Conservation (phyloP, 1,140 invertebrate genomes). For the Lethrus apterus region DNA sequence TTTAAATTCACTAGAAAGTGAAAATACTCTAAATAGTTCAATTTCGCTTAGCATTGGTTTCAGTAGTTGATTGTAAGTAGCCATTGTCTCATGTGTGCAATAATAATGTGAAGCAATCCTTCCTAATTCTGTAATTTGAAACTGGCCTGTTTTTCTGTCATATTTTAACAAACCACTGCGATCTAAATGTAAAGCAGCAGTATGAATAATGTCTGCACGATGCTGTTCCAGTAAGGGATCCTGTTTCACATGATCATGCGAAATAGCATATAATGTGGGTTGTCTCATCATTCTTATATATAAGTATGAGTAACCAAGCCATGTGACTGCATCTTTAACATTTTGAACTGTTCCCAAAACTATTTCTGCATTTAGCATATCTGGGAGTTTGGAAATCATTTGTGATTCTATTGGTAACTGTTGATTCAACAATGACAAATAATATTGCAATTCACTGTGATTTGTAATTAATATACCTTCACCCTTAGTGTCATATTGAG, state of each 20-base stretch:
- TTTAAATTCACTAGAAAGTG: slow-evolving; percentile 89
- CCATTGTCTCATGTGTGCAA: slow-evolving; percentile 94
- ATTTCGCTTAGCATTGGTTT: slow-evolving; percentile 97
- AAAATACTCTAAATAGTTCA: slow-evolving; percentile 98
- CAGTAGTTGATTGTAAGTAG: slow-evolving; percentile 92
- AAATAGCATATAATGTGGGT: slow-evolving; percentile 84
- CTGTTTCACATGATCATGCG: slow-evolving; percentile 68
- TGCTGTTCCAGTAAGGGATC: slow-evolving; percentile 83
- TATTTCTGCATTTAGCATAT: slow-evolving; percentile 97
- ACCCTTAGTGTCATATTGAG: slow-evolving; percentile 98
- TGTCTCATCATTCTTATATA: slow-evolving; percentile 86
- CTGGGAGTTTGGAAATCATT: slow-evolving; percentile 77
- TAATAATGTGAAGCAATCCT: slow-evolving; percentile 98
- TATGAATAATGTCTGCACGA: slow-evolving; percentile 93
- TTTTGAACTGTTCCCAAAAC: slow-evolving; percentile 95
- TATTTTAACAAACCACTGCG: slow-evolving; percentile 91
- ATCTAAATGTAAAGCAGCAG: slow-evolving; percentile 86
- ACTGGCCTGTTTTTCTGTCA: slow-evolving; percentile 90
- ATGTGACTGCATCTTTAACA: slow-evolving; percentile 89
- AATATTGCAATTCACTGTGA: slow-evolving; percentile 97
- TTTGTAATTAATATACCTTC: slow-evolving; percentile 99
- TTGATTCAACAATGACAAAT: slow-evolving; percentile 95
- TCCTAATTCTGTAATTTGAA: slow-evolving; percentile 84
- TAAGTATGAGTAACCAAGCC: slow-evolving; percentile 92
- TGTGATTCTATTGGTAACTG: slow-evolving; percentile 88